Base-by-base conservation (phyloP, 2,888 invertebrate species). In the Eledone cirrhosa region DNA sequence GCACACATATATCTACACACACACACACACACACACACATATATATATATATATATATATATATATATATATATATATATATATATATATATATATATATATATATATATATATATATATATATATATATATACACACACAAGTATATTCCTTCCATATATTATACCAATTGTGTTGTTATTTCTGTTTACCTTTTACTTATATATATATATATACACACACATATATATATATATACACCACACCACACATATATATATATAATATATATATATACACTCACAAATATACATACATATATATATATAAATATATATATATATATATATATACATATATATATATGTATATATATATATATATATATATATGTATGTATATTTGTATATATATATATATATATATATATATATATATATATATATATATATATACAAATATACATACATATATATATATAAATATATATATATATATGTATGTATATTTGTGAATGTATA, bases 21-120 rank as follows among this genome's bases (percentile, higher is more conserved):
- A 59, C 5, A 5, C 11, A 11, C 59, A 59, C 59, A 59, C 59
- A 59, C 59, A 59, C 11, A 59, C 59, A 59, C 59, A 59, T n/a
- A 59, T 11, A 59, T n/a, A 59, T n/a, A 59, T 11, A 59, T 3
- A 59, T 59, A 59, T 59, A 11, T 11, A 59, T 59, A n/a, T 65
- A 65, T 65, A n/a, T 65, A 65, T 65, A n/a, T 3, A 65, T 65
- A 65, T 24, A 65, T 24, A n/a, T 4, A 65, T 65, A n/a, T 14
- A 65, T 14, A n/a, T 65, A 65, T 24, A 65, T 65, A 65, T 65
- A n/a, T 24, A 65, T 24, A 65, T n/a, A 65, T 8, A 65, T 65
- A 65, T 65, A 65, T 65, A 65, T 3, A 65, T 24, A 65, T 22
- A 65, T 24, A 65, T 65, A n/a, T n/a, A 65, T 65, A 8, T n/a